phyloP scores from a whole-genome alignment of 2,888 invertebrate species.

The Rhagophthalmus giganteus region DNA sequence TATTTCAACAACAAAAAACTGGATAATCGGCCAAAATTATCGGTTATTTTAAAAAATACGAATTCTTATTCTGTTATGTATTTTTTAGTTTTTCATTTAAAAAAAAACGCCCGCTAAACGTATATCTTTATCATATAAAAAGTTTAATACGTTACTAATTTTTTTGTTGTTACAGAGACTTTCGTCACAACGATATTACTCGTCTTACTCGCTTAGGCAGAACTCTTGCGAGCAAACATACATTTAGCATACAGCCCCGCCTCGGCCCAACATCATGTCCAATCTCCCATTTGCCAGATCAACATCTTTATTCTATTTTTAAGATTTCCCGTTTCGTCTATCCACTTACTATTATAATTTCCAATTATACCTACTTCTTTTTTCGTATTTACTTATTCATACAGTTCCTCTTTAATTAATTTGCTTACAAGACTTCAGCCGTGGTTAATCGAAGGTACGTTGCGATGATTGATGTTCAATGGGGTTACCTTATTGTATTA shows the following conservation, averaged over 20 bases:
- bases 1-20: too few species aligned
- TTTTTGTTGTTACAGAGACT: conserved; percentile 69
- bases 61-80: too few species aligned
- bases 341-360: too few species aligned
- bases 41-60: too few species aligned
- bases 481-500: conserved; percentile 8
- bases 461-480: conserved; percentile 16
- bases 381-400: conserved; percentile 1
- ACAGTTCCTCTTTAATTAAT: conserved; percentile 1
- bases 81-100: too few species aligned
- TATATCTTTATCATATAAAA: too few species aligned
- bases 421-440: conserved; percentile 25
- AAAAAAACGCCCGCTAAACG: background rate
- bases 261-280: conserved; percentile 50
- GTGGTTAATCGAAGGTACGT: conserved; percentile 23
- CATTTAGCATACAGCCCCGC: conserved; percentile 67
- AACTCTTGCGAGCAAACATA: conserved; percentile 85
- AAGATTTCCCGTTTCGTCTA: conserved; percentile 32
- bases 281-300: conserved; percentile 54
- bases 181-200: conserved; percentile 78
- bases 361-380: background rate
- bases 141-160: conserved; percentile 5
- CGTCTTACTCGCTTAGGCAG: conserved; percentile 78
- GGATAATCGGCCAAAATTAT: too few species aligned
- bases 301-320: conserved; percentile 55